Base-by-base conservation (phyloP, 2,113 vertebrate species). In the Morone saxatilis region DNA sequence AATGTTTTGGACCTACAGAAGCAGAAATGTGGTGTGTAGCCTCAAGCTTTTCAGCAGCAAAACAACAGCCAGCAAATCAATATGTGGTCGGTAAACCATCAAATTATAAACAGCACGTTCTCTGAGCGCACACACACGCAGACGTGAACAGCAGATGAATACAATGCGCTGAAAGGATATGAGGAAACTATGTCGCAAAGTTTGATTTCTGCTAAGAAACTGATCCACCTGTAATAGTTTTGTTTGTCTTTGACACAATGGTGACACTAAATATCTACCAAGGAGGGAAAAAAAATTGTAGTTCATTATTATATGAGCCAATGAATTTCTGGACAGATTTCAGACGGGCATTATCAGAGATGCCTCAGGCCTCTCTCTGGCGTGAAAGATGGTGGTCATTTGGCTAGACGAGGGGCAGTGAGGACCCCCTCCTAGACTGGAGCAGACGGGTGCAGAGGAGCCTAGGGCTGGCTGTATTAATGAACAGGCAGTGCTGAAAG, bases 341-440 rank as follows among this genome's bases (percentile, higher is more conserved):
- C 84, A 84, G 83, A 90, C 50, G 59, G 90, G 88, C 92, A 89
- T 91, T 94, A 93, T 93, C 63, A 57, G 59, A 66, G 80, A 86
- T 16, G 92, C 92, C 94, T 90, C 65, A 7, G 91, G 93, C 86
- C 41, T 60, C 85, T 88, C 82, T 87, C 79, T 73, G 80, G 73
- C 59, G 80, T 95, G 95, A 95, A 94, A 90, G 92, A 95, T 95
- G 91, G 94, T 88, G 93, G 95, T 96, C 94, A 94, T 95, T 96
- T 95, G 93, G 88, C 91, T 87, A 93, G 93, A 93, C 92, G 88
- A 87, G 89, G 90, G 87, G 90, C 80, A 59, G 89, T 43, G 92
- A 93, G 87, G 92, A 94, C 92, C 93, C 94, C 93, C 90, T 93
- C 89, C 86, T 85, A 75, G 89, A 83, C 86, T 40, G 20, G 67